These are phyloP conservation scores for Peucedramus taeniatus DNA, from an alignment of 2,113 vertebrate genomes.

Conservation along the genomic window DNA sequence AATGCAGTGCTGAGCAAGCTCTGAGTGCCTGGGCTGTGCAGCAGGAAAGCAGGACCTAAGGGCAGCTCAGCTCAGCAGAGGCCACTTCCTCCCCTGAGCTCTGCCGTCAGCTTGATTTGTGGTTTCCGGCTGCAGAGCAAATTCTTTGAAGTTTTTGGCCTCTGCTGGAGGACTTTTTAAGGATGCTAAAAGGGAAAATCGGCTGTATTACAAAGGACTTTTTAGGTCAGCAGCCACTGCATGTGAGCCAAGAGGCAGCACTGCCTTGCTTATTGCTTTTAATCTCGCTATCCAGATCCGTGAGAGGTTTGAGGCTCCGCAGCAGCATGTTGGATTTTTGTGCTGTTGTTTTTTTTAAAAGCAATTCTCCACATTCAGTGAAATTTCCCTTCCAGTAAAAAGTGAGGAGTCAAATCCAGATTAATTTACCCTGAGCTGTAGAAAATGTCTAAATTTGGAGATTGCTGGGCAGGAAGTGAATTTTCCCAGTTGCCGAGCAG, in stretches of 20 bases:
- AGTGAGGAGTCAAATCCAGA: not conserved
- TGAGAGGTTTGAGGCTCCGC: not conserved
- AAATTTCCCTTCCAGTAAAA: not conserved
- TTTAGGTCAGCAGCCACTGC: not conserved
- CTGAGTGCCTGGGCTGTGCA: not conserved
- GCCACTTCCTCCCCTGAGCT: slow-evolving; percentile 47
- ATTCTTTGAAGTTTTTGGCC: slow-evolving; percentile 61
- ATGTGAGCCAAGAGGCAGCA: not conserved
- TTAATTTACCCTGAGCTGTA: not conserved
- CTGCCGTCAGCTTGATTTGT: slow-evolving; percentile 56
- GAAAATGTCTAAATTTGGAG: not conserved
- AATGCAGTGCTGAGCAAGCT: not conserved
- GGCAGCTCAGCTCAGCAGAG: not conserved
- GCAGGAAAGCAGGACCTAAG: not conserved
- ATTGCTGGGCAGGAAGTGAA: not conserved
- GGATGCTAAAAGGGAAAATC: slow-evolving; percentile 34
- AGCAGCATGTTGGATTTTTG: not conserved
- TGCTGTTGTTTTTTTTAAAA: not conserved
- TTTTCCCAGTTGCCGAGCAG: not conserved
- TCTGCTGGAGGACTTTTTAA: slow-evolving; percentile 32
- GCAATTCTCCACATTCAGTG: not conserved
- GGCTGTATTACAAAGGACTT: slow-evolving; percentile 11
- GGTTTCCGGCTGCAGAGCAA: slow-evolving; percentile 38
- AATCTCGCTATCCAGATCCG: not conserved
- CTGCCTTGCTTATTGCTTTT: not conserved